Conservation (phyloP, 2,888 invertebrate genomes). For the Hylaea fasciaria region DNA sequence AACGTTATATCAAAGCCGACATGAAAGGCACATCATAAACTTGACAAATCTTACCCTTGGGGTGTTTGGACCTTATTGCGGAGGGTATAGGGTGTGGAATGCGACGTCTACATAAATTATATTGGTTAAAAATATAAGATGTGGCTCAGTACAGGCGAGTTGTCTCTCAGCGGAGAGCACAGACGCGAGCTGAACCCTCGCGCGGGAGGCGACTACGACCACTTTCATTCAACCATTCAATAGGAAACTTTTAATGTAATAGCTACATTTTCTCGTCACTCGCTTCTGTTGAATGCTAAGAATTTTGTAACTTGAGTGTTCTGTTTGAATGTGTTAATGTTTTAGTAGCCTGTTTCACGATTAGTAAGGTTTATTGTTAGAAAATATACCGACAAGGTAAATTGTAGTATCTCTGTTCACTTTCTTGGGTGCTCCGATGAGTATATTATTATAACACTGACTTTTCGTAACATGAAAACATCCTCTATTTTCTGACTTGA, state of each 20-base stretch:
- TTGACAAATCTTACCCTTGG: not conserved
- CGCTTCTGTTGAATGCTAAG: too few species aligned
- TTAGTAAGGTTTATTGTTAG: too few species aligned
- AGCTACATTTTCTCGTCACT: not conserved
- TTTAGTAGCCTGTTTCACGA: too few species aligned
- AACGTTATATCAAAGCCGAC: constrained; percentile 17
- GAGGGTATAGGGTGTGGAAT: not conserved
- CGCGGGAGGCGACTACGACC: not conserved
- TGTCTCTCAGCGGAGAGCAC: not conserved
- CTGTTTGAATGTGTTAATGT: too few species aligned
- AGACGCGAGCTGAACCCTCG: not conserved
- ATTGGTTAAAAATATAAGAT: constrained; percentile 1
- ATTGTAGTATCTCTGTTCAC: too few species aligned
- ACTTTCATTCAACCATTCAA: too few species aligned
- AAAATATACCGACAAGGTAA: too few species aligned
- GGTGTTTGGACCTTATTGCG: not conserved
- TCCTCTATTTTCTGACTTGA: too few species aligned
- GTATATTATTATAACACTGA: too few species aligned
- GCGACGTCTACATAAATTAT: not conserved
- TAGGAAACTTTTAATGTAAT: not conserved
- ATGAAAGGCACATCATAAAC: constrained; percentile 5
- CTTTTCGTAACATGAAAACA: too few species aligned
- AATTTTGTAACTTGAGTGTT: too few species aligned
- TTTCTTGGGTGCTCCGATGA: too few species aligned
- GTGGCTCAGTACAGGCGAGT: not conserved